Percentiles rank a stretch among this genome's conserved stretches.
Conservation (phyloP, 2,113 vertebrate species). For the Tauraco erythrolophus region DNA sequence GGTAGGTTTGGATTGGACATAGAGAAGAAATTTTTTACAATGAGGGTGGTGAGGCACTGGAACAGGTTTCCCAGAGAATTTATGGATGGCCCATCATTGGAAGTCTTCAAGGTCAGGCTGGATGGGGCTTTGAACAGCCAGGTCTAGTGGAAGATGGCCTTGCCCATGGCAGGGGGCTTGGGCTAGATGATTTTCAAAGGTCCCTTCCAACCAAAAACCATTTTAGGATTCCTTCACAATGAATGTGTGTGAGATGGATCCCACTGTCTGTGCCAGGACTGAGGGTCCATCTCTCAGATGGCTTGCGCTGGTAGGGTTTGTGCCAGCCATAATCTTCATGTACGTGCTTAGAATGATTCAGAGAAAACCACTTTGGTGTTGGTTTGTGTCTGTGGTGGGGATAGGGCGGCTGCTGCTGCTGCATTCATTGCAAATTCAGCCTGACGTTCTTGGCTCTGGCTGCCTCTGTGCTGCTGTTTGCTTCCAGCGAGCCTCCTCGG, state of each 20-base stretch:
- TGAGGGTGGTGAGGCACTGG: neutral
- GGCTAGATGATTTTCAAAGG: neutral
- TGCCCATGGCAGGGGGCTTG: neutral
- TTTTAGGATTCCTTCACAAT: neutral
- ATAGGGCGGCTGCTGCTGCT: neutral
- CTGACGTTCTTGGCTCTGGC: neutral
- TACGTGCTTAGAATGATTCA: neutral
- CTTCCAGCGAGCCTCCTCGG: neutral
- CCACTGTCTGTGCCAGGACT: neutral
- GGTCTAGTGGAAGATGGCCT: too few relatives aligned
- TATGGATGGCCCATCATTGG: neutral
- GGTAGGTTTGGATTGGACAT: neutral
- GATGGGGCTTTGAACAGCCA: neutral
- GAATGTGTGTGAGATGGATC: neutral
- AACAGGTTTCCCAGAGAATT: neutral
- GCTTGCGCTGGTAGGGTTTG: neutral
- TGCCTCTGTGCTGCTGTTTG: neutral
- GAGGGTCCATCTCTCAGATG: neutral
- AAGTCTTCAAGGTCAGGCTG: neutral
- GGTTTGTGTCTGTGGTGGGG: neutral
- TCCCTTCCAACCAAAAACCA: neutral
- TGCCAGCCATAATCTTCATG: neutral
- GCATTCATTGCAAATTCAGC: neutral
- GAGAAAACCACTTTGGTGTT: neutral
- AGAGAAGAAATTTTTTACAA: rapidly evolving